Conservation (phyloP, 2,888 invertebrate species). For the Eulithis prunata region DNA sequence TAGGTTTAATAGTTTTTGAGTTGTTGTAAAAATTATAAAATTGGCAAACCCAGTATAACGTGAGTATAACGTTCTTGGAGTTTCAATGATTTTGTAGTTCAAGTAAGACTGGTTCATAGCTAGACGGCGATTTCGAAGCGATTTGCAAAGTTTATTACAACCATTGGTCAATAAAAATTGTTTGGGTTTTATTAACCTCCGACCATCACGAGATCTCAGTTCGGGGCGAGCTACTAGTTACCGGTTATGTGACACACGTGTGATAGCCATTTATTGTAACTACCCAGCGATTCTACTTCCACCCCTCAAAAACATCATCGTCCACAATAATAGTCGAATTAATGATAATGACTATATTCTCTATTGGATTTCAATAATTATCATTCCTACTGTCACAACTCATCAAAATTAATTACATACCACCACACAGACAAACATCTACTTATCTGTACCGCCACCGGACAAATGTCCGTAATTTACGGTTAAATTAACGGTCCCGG, state of each 20-base stretch:
- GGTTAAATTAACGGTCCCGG: conserved; percentile 11
- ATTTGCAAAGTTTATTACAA: no score
- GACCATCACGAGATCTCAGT: no score
- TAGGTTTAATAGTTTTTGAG: no score
- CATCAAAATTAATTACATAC: conserved; percentile 10
- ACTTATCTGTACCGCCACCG: conserved; percentile 8
- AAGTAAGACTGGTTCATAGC: no score
- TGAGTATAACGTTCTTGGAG: no score
- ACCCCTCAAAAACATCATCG: background rate
- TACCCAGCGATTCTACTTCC: background rate
- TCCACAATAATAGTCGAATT: conserved; percentile 1
- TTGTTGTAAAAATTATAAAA: no score
- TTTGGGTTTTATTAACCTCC: no score
- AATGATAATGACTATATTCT: conserved; percentile 5
- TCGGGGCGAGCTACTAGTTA: no score
- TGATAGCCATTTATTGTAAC: background rate
- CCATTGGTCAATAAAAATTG: no score
- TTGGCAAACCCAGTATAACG: no score
- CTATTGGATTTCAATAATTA: conserved; percentile 6
- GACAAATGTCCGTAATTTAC: conserved; percentile 18
- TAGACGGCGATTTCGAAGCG: no score
- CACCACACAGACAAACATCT: conserved; percentile 11
- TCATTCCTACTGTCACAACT: conserved; percentile 7
- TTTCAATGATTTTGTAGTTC: no score
- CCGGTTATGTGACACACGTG: background rate